Evolutionary conservation across 2,113 vertebrate species (phyloP).

Genomic region (Forbesichthys papilliferus): DNA sequence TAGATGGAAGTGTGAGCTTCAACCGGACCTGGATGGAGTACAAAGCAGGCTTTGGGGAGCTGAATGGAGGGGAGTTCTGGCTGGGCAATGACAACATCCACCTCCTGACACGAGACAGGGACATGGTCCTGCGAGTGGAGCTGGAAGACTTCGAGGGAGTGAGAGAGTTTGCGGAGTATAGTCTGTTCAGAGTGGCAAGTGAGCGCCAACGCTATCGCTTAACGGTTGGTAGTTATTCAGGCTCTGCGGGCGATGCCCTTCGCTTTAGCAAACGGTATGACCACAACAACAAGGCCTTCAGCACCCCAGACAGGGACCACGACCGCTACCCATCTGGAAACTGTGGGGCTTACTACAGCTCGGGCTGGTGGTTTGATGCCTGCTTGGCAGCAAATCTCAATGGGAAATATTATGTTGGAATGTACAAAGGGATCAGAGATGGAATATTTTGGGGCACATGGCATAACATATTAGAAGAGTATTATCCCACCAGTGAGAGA

Average conservation of each 20-base stretch:
- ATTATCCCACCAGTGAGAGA: slow-evolving; percentile 79
- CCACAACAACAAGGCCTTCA: slow-evolving; percentile 89
- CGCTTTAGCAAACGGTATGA: slow-evolving; percentile 82
- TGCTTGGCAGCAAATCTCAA: slow-evolving; percentile 96
- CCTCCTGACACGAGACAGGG: slow-evolving; percentile 85
- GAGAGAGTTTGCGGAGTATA: slow-evolving; percentile 83
- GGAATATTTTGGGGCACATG: slow-evolving; percentile 98
- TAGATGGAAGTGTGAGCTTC: slow-evolving; percentile 88
- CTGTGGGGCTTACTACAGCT: slow-evolving; percentile 91
- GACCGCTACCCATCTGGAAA: slow-evolving; percentile 90
- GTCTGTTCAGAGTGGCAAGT: slow-evolving; percentile 87
- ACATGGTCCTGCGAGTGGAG: slow-evolving; percentile 90
- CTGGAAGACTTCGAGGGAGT: slow-evolving; percentile 86
- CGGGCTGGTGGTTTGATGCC: slow-evolving; percentile 97
- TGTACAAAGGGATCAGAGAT: slow-evolving; percentile 88
- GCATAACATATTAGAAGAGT: slow-evolving; percentile 78
- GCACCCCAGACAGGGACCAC: slow-evolving; percentile 90
- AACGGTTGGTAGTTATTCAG: slow-evolving; percentile 79
- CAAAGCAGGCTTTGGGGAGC: slow-evolving; percentile 87
- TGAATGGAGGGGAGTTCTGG: slow-evolving; percentile 87
- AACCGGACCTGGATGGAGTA: slow-evolving; percentile 92
- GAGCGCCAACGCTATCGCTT: slow-evolving; percentile 87
- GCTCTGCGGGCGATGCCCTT: slow-evolving; percentile 79
- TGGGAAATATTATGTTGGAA: slow-evolving; percentile 88
- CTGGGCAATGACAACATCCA: slow-evolving; percentile 92